Base-by-base conservation (phyloP, 2,888 invertebrate species). In the Melieria crassipennis region DNA sequence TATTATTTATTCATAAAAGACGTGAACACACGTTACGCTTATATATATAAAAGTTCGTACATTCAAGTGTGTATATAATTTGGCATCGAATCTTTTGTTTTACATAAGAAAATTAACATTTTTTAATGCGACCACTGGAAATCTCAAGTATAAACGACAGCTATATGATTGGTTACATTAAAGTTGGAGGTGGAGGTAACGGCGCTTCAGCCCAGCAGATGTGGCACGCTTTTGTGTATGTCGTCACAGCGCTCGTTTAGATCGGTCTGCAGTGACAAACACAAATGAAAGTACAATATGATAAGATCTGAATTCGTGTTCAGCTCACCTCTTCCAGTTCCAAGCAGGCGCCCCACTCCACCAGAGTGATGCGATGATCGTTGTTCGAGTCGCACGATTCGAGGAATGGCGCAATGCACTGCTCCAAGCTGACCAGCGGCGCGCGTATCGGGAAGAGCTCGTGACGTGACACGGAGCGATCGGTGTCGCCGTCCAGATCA, bases 401-500 rank as follows among this genome's bases (percentile, higher is more conserved):
- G 75, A 98, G 91, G 91, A 99, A 99, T 56, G 97, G 97, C 73
- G 96, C 95, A 87, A 98, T 98, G 71, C 99, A 99, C 87, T 98
- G 98, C 88, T 99, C 99, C 88, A 99, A 91, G 52, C 97, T 92
- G 91, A 98, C 94, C 76, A 99, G 89, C 4, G 97, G 97, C 65
- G 98, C 98, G 74, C 96, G 92, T 85, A 98, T 96, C 68, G 97
- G 97, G 90, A 97, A 97, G 83, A 99, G 89, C 88, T 99, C 98
- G 89, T 97, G 96, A 55, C 96, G 92, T 45, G 96, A 96, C 60
- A 99, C 95, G 76, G 87, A 93, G 90, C 93, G 91, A 88, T 97
- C 96, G 78, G 96, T 95, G 88, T 95, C 92, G 69, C 94, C 94
- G 87, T 98, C 98, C 73, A 99, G 91, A 87, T 99, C 98, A 87